These are phyloP conservation scores for Pentalonia nigronervosa DNA, from an alignment of 1,140 invertebrate species.

Conservation along the genomic window DNA sequence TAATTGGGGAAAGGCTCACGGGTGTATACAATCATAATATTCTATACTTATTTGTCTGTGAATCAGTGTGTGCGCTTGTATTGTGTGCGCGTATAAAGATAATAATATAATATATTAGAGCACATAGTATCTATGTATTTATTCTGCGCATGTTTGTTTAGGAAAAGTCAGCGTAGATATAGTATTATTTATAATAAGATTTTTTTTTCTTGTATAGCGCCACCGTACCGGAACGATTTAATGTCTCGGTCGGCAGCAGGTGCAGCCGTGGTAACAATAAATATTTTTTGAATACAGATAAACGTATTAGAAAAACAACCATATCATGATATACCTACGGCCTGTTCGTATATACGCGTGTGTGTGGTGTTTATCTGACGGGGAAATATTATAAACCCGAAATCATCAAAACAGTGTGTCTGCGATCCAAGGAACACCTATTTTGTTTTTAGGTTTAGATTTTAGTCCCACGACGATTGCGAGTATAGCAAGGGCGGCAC, in stretches of 20 bases:
- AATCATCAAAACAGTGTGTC: neutral
- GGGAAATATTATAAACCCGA: neutral
- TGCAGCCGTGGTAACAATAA: neutral
- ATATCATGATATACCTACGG: neutral
- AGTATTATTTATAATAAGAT: neutral
- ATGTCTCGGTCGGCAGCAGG: neutral
- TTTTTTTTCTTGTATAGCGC: neutral
- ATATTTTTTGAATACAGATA: neutral
- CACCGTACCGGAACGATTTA: conserved; percentile 2
- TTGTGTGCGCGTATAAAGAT: neutral
- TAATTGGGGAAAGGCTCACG: conserved; percentile 24
- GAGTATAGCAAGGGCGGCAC: too few relatives aligned
- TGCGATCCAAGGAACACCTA: too few relatives aligned
- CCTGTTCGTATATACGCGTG: neutral
- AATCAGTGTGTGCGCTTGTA: neutral
- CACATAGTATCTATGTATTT: neutral
- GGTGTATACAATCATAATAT: neutral
- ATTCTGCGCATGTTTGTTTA: conserved; percentile 17
- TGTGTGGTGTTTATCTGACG: neutral
- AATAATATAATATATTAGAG: neutral
- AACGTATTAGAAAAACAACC: neutral
- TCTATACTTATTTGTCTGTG: neutral
- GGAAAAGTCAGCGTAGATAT: neutral
- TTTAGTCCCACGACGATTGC: neutral
- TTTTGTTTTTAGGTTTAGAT: neutral